A percentile compares a stretch with the other conserved stretches of the same genome.
phyloP scores from a whole-genome alignment of 2,797 vertebrate genomes.

The Decapterus maruadsi region DNA sequence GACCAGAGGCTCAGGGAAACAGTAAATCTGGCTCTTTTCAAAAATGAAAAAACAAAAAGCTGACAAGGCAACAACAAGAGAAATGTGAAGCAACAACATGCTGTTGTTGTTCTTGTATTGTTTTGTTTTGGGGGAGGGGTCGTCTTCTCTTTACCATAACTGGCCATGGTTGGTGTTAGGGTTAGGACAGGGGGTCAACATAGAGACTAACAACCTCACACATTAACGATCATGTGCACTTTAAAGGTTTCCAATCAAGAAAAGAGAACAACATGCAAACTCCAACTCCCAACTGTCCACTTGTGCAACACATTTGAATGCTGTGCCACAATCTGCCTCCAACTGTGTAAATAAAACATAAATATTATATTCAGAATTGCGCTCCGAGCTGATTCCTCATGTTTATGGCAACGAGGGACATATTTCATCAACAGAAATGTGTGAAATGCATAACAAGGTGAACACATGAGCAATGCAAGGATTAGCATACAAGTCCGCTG shows the following conservation, averaged over 20 bases:
- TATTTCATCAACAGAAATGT: constrained; percentile 22
- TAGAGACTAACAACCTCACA: too few relatives aligned
- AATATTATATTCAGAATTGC: constrained; percentile 1
- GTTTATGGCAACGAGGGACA: constrained; percentile 34
- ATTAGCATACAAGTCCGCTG: constrained; percentile 35
- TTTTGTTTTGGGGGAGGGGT: not conserved
- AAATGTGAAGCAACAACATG: not conserved
- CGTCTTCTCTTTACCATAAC: not conserved
- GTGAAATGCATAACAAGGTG: constrained; percentile 17
- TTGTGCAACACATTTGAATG: not conserved
- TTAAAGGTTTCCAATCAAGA: too few relatives aligned
- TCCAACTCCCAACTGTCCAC: too few relatives aligned
- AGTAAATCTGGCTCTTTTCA: not conserved
- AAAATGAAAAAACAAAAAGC: not conserved
- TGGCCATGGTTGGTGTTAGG: not conserved
- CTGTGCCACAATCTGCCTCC: not conserved
- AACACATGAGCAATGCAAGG: constrained; percentile 13
- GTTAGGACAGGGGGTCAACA: too few relatives aligned
- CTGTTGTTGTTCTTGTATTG: too few relatives aligned
- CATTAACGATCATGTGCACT: too few relatives aligned
- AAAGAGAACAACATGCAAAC: too few relatives aligned
- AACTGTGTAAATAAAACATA: constrained; percentile 13
- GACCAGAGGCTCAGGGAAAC: not conserved
- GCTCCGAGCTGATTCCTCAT: not conserved
- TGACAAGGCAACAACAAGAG: too few relatives aligned